Conservation (phyloP, 2,888 invertebrate genomes). For the Conomelus anceps region DNA sequence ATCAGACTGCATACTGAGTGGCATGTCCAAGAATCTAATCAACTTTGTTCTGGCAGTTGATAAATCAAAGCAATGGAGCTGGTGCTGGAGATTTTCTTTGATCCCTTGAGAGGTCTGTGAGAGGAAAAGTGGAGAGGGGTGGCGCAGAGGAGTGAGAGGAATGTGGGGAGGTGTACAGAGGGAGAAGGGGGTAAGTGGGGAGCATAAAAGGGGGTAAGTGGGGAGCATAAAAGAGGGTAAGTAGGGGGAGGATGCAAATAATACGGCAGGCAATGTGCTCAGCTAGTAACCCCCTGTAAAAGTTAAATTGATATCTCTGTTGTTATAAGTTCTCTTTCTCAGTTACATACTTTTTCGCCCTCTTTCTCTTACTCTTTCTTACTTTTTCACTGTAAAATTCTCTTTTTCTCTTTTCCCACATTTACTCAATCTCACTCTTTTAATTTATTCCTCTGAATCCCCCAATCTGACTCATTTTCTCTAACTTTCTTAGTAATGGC, state of each 20-base stretch:
- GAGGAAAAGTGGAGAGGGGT: background rate
- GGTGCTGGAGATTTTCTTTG: background rate
- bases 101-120: background rate
- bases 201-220: no score
- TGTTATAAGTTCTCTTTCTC: background rate
- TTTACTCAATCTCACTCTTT: no score
- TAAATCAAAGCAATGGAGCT: background rate
- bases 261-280: background rate
- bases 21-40: background rate
- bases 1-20: background rate
- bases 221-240: no score
- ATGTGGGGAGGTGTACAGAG: no score
- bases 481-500: no score
- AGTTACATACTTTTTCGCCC: background rate
- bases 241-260: background rate
- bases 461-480: no score
- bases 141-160: no score
- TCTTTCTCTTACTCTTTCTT: background rate
- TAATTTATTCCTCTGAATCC: no score
- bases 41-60: background rate
- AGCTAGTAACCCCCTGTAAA: background rate
- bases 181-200: no score
- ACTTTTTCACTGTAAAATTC: no score
- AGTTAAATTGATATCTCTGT: background rate
- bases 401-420: background rate